A percentile compares a stretch with the other conserved stretches of the same genome.
phyloP scores from a whole-genome alignment of 2,797 vertebrate species.

The Ispidina picta region DNA sequence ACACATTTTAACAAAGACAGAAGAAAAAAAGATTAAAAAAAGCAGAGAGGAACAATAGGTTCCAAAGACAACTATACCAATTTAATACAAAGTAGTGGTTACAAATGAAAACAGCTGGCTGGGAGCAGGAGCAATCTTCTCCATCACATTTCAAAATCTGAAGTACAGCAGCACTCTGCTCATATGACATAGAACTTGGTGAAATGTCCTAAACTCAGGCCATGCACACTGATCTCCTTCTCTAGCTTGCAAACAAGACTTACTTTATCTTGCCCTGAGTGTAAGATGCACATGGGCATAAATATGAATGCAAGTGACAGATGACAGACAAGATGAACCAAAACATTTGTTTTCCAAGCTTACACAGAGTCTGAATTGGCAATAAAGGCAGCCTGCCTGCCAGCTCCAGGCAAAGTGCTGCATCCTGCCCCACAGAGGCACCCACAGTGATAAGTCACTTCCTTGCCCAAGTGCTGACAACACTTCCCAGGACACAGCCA shows the following conservation, averaged over 20 bases:
- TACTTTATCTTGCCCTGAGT: not conserved
- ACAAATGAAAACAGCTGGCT: slow-evolving; percentile 38
- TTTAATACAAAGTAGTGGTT: slow-evolving; percentile 11
- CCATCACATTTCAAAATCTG: not conserved
- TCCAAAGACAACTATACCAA: slow-evolving; percentile 48
- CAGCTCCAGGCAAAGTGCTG: not conserved
- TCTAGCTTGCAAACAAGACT: not conserved
- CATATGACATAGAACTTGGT: not conserved
- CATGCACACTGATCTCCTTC: not conserved
- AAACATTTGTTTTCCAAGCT: not conserved
- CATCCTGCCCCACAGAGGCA: not conserved
- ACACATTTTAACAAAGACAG: slow-evolving; percentile 21
- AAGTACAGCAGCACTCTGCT: slow-evolving; percentile 12
- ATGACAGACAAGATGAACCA: not conserved
- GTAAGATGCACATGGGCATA: not conserved
- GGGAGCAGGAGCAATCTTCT: not conserved
- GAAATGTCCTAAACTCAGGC: not conserved
- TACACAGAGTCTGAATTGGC: not conserved
- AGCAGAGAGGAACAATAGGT: slow-evolving; percentile 1
- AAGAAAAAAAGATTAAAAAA: not conserved
- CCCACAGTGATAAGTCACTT: not conserved
- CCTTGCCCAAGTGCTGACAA: not conserved
- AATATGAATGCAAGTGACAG: not conserved
- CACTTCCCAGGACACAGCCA: not conserved
- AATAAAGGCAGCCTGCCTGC: not conserved